phyloP scores from a whole-genome alignment of 2,797 vertebrate genomes.

The Oreortyx pictus region DNA sequence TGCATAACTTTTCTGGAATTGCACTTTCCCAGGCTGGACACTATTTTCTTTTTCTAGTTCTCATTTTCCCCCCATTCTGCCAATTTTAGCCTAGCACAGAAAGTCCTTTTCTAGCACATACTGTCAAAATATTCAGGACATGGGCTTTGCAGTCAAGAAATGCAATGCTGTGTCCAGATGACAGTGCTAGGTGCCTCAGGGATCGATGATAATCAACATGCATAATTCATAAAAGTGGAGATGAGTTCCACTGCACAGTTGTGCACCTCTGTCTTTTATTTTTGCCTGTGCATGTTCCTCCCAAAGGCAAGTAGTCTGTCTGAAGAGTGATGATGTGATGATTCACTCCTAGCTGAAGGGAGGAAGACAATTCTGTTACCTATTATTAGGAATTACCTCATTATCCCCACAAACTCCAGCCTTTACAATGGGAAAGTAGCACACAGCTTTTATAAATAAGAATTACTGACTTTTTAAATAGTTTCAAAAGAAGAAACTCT shows the following conservation, averaged over 20 bases:
- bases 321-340: slow-evolving; percentile 34
- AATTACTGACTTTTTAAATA: slow-evolving; percentile 80
- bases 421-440: slow-evolving; percentile 73
- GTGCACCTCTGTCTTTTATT: slow-evolving; percentile 29
- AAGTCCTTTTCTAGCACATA: slow-evolving; percentile 41
- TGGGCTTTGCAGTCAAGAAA: background rate
- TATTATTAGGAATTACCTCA: slow-evolving; percentile 58
- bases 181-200: slow-evolving; percentile 42
- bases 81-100: slow-evolving; percentile 42
- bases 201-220: background rate
- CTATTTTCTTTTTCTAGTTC: background rate
- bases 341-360: slow-evolving; percentile 52
- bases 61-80: slow-evolving; percentile 13
- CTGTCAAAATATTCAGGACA: slow-evolving; percentile 53
- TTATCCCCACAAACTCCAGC: slow-evolving; percentile 68
- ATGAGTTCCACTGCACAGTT: slow-evolving; percentile 57
- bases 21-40: slow-evolving; percentile 59
- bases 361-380: slow-evolving; percentile 64
- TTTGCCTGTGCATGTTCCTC: background rate
- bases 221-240: slow-evolving; percentile 32
- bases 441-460: slow-evolving; percentile 78
- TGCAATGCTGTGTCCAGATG: slow-evolving; percentile 39
- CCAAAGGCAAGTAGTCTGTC: slow-evolving; percentile 28
- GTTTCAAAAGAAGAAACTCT: slow-evolving; percentile 83
- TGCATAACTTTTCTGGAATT: slow-evolving; percentile 65